Percentiles rank a stretch among this genome's conserved stretches.
phyloP scores from a whole-genome alignment of 2,888 invertebrate species.

The Drosophila robusta region DNA sequence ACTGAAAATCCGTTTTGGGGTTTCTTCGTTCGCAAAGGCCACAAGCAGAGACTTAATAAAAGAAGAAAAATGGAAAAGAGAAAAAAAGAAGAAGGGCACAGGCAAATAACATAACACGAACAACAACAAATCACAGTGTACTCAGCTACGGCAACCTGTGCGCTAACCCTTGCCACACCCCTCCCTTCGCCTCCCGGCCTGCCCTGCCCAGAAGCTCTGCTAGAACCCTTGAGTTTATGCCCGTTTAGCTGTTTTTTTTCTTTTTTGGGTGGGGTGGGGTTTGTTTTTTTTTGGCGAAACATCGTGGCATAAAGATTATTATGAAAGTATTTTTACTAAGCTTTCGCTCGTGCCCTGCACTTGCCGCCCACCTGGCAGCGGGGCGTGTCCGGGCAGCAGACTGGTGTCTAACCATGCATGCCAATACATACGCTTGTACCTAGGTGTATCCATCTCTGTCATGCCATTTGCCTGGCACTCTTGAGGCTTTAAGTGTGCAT shows the following conservation, averaged over 20 bases:
- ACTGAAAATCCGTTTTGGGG: slow-evolving; percentile 23
- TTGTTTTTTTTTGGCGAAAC: slow-evolving; percentile 38
- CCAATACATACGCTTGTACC: slow-evolving; percentile 34
- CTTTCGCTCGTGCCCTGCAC: slow-evolving; percentile 49
- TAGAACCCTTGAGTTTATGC: slow-evolving; percentile 57
- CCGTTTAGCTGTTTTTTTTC: slow-evolving; percentile 46
- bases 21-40: slow-evolving; percentile 7
- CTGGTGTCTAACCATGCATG: too few species aligned
- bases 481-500: slow-evolving; percentile 64
- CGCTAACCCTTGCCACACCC: not conserved
- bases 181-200: not conserved
- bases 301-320: slow-evolving; percentile 73
- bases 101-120: slow-evolving; percentile 27
- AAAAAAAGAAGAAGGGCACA: slow-evolving; percentile 1
- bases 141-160: slow-evolving; percentile 40
- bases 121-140: slow-evolving; percentile 49
- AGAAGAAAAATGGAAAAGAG: not conserved
- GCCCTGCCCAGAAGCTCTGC: slow-evolving; percentile 12
- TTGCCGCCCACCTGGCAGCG: slow-evolving; percentile 5
- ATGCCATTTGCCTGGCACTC: slow-evolving; percentile 65
- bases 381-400: not conserved
- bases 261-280: slow-evolving; percentile 7
- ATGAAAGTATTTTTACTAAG: slow-evolving; percentile 73
- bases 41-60: slow-evolving; percentile 42
- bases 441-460: slow-evolving; percentile 50